A percentile compares a stretch with the other conserved stretches of the same genome.
These are phyloP conservation scores for Dasyurus viverrinus DNA, from an alignment of 2,113 vertebrate genomes.

Conservation along the genomic window DNA sequence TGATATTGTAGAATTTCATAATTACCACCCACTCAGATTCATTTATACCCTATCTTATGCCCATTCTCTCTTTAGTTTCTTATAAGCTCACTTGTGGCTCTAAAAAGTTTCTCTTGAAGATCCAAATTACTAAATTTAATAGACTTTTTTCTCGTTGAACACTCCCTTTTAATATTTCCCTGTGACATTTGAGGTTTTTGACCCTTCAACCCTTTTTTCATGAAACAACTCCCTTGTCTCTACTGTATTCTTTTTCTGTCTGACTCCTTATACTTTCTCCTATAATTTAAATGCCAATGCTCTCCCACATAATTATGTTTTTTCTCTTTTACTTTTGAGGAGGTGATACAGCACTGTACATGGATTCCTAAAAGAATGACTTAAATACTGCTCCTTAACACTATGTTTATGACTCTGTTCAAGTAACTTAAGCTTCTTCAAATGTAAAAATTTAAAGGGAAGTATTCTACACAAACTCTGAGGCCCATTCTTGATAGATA, in stretches of 20 bases:
- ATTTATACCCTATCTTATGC: background rate
- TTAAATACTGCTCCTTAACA: background rate
- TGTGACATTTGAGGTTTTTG: background rate
- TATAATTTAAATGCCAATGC: background rate
- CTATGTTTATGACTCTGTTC: background rate
- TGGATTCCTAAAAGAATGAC: background rate
- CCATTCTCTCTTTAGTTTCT: background rate
- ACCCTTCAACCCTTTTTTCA: background rate
- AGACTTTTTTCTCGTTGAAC: background rate
- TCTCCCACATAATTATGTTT: background rate
- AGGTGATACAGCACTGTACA: background rate
- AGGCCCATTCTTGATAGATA: background rate
- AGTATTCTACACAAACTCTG: background rate
- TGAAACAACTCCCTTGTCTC: background rate
- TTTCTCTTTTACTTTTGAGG: background rate
- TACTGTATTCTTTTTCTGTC: background rate
- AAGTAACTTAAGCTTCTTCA: background rate
- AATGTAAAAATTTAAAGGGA: background rate
- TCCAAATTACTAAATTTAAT: background rate
- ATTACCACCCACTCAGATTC: background rate
- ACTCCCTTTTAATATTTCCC: background rate
- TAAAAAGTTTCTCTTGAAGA: background rate
- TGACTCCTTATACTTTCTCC: accelerated
- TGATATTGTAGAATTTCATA: background rate
- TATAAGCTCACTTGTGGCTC: background rate